These are phyloP conservation scores for Thecocarcelia acutangulata DNA, from an alignment of 2,888 invertebrate genomes.

Conservation along the genomic window DNA sequence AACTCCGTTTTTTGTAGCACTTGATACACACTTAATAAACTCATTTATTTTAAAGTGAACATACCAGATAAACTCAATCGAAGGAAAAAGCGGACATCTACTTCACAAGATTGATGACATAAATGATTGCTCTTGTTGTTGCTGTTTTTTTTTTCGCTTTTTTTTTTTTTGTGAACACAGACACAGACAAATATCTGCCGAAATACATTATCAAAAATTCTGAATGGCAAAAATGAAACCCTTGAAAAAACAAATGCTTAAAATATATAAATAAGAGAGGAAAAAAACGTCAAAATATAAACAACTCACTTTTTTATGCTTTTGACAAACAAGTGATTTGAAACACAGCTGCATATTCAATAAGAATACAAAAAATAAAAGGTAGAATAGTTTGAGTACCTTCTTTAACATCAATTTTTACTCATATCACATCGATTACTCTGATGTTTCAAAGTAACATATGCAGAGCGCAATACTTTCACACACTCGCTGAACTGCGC, in stretches of 20 bases:
- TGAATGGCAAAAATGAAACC: neutral
- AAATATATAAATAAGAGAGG: constrained; percentile 2
- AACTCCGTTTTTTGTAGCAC: constrained; percentile 13
- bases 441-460: constrained; percentile 20
- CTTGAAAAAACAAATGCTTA: constrained; percentile 35
- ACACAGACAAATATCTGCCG: neutral
- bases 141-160: neutral
- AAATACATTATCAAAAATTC: constrained; percentile 12
- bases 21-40: constrained; percentile 68
- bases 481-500: too few species aligned
- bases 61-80: constrained; percentile 46
- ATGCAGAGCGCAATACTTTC: neutral
- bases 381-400: neutral
- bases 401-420: constrained; percentile 42
- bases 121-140: constrained; percentile 18
- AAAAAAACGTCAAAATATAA: constrained; percentile 20
- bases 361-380: neutral
- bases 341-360: constrained; percentile 11
- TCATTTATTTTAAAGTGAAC: constrained; percentile 70
- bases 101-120: constrained; percentile 52
- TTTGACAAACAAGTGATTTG: constrained; percentile 49
- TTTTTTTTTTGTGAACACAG: constrained; percentile 8
- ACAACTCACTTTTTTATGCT: constrained; percentile 40
- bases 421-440: constrained; percentile 50
- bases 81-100: constrained; percentile 54